Percentiles rank a stretch among this genome's conserved stretches.
phyloP scores from a whole-genome alignment of 2,888 invertebrate species.

The Chaitophorus viminalis region DNA sequence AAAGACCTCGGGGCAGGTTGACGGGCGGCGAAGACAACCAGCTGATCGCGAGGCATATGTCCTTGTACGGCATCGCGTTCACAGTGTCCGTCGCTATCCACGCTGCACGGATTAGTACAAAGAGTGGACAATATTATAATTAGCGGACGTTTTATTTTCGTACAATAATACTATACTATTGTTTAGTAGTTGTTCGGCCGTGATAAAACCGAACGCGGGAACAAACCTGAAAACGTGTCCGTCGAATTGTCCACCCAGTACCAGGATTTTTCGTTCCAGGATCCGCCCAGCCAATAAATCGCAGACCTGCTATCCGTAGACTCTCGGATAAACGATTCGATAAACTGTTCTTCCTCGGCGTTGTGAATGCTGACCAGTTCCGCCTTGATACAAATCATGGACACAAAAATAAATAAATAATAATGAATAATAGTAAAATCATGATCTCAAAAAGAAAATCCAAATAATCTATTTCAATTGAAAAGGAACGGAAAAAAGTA shows the following conservation, averaged over 20 bases:
- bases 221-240: constrained; percentile 72
- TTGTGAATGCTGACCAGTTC: constrained; percentile 77
- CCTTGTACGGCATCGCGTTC: constrained; percentile 62
- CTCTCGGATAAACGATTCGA: constrained; percentile 76
- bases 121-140: no score
- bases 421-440: neutral
- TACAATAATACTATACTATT: no score
- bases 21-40: constrained; percentile 77
- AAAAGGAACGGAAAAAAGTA: no score
- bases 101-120: constrained; percentile 61
- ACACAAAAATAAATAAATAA: neutral
- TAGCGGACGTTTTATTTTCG: neutral
- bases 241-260: constrained; percentile 76
- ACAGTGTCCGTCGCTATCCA: constrained; percentile 64
- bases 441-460: neutral
- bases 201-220: neutral
- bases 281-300: constrained; percentile 80
- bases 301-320: constrained; percentile 77
- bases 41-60: constrained; percentile 71
- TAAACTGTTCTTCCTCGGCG: constrained; percentile 77
- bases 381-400: constrained; percentile 69
- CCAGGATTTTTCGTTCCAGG: constrained; percentile 69
- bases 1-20: constrained; percentile 76
- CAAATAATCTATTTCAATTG: no score
- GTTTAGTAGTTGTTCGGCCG: no score